Base-by-base conservation (phyloP, 2,797 vertebrate species). In the Moxostoma hubbsi region DNA sequence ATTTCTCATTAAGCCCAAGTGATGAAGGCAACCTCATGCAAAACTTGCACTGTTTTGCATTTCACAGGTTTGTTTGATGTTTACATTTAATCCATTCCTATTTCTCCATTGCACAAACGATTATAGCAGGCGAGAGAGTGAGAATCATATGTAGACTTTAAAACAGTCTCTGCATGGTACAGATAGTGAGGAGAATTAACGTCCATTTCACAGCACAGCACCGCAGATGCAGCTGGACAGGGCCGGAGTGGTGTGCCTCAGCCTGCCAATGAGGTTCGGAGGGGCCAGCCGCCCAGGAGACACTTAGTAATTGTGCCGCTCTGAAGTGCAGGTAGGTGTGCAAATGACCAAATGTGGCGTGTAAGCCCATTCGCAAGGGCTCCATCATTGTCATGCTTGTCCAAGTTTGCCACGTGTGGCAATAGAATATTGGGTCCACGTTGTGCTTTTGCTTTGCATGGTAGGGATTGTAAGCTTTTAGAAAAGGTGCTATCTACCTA, bases 271-370 rank as follows among this genome's bases (percentile, higher is more conserved):
- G 59, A 75, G 78, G 15, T 81, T 9, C 15, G 72, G 79, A 15
- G 86, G 84, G 81, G 88, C 83, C 80, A 81, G 85, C 69, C 87
- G 86, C 89, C 90, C 86, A 79, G 43, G 89, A 92, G 89, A 93
- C 90, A 84, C 88, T 88, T 80, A 83, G 89, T 93, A 93, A 94
- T 94, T 93, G 92, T 91, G 54, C 85, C 83, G 86, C 91, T 92
- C 91, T 93, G 92, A 94, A 92, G 91, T 93, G 92, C 89, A 91
- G 91, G 89, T 91, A 91, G 92, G 91, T 94, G 93, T 94, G 93
- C 90, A 94, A 94, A 94, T 94, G 89, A 93, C 88, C 86, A 93
- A 94, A 94, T 93, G 92, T 93, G 90, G 88, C 91, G 80, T 93
- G 89, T 92, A 92, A 93, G 92, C 87, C 90, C 85, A 91, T 93